Conservation (phyloP, 2,113 vertebrate genomes). For the Petrocephalus zakoni region DNA sequence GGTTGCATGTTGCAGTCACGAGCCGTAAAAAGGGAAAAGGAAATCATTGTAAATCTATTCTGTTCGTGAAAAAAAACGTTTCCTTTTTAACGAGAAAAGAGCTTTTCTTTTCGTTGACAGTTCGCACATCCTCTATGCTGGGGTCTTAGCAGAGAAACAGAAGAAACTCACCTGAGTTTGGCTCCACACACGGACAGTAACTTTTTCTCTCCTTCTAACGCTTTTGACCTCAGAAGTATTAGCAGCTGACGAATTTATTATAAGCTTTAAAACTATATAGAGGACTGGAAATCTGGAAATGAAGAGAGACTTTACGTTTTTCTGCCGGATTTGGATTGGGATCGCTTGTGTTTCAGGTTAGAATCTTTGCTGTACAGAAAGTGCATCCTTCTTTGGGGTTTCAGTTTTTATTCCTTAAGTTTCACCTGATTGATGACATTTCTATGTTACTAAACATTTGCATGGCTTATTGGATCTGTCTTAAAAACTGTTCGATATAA, state of each 20-base stretch:
- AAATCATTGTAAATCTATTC: constrained; percentile 69
- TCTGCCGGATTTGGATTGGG: constrained; percentile 79
- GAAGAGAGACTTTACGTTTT: constrained; percentile 72
- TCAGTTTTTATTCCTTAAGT: background rate
- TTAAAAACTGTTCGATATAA: background rate
- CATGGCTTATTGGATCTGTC: background rate
- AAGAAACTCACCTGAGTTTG: constrained; percentile 55
- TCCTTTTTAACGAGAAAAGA: constrained; percentile 47
- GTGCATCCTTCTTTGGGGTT: background rate
- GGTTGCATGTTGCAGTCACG: constrained; percentile 52
- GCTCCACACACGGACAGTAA: constrained; percentile 35
- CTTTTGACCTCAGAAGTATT: constrained; percentile 26
- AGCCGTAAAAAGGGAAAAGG: constrained; percentile 65
- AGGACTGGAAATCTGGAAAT: constrained; percentile 72
- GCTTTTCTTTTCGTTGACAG: constrained; percentile 36
- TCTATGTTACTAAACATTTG: background rate
- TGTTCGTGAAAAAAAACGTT: constrained; percentile 55
- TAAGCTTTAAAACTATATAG: constrained; percentile 35
- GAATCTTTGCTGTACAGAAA: constrained; percentile 31
- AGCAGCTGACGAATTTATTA: constrained; percentile 23
- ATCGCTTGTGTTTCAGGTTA: constrained; percentile 77
- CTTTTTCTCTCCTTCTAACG: constrained; percentile 16
- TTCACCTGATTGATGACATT: background rate
- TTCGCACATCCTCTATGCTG: constrained; percentile 39
- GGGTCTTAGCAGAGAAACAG: constrained; percentile 4